Conservation (phyloP, 2,113 vertebrate genomes). For the Toxotes chatareus region DNA sequence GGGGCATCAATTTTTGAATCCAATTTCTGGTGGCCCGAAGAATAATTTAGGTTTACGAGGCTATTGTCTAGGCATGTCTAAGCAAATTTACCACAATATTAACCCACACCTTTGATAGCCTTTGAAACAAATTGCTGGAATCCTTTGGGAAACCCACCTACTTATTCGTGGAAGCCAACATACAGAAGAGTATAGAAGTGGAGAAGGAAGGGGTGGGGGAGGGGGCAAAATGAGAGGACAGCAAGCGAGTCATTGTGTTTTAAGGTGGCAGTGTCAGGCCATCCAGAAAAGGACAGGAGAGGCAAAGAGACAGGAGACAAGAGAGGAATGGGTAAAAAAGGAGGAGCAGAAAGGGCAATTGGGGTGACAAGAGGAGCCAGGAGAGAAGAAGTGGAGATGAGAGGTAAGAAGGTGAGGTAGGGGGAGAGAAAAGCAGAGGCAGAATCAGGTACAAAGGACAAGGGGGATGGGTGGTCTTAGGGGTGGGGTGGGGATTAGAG, state of each 20-base stretch:
- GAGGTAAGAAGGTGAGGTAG: constrained; percentile 55
- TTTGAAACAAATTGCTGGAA: constrained; percentile 48
- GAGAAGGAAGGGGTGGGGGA: neutral
- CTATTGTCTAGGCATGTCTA: constrained; percentile 47
- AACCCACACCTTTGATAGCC: constrained; percentile 56
- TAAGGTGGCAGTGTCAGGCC: constrained; percentile 52
- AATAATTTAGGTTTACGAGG: constrained; percentile 54
- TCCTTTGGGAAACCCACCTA: constrained; percentile 9
- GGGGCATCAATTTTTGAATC: constrained; percentile 72
- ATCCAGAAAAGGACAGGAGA: constrained; percentile 55
- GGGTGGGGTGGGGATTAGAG: constrained; percentile 59
- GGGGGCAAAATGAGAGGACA: constrained; percentile 7
- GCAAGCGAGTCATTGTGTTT: constrained; percentile 53
- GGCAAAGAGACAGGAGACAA: constrained; percentile 39
- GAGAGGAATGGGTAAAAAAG: constrained; percentile 46
- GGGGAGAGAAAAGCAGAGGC: constrained; percentile 50
- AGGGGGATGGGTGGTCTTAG: too few relatives aligned
- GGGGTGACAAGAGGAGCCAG: constrained; percentile 62
- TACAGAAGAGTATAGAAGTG: neutral
- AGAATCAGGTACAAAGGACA: constrained; percentile 19
- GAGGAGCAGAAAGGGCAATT: constrained; percentile 60
- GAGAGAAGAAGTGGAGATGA: constrained; percentile 52
- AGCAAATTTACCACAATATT: constrained; percentile 56
- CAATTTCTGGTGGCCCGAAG: constrained; percentile 62
- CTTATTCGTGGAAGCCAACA: neutral